Conservation (phyloP, 2,113 vertebrate genomes). For the Garra rufa region DNA sequence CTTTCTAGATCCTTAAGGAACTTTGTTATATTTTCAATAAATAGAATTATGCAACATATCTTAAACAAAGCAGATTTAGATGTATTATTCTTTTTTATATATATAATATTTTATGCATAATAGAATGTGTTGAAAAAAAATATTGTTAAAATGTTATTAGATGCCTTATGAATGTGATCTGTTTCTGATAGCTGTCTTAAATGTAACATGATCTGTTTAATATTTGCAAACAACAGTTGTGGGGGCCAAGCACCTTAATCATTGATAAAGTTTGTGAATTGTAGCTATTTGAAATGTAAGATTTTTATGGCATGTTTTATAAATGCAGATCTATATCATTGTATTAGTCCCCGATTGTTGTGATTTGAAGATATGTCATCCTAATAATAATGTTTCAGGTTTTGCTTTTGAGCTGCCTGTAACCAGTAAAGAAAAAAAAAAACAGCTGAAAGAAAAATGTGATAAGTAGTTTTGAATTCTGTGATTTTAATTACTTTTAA, state of each 20-base stretch:
- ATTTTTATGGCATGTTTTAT: constrained; percentile 1
- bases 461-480: not conserved
- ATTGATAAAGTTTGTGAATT: not conserved
- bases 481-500: not conserved
- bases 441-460: not conserved
- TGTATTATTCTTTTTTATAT: not conserved
- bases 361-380: not conserved
- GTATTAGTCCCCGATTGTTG: not conserved
- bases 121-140: not conserved
- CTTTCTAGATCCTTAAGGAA: not conserved
- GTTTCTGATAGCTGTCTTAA: constrained; percentile 18
- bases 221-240: not conserved
- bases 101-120: constrained; percentile 15
- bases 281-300: not conserved
- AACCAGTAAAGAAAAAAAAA: not conserved
- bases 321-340: not conserved
- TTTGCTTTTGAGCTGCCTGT: not conserved
- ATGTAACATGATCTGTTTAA: not conserved
- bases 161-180: constrained; percentile 16
- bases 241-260: constrained; percentile 14
- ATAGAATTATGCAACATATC: constrained; percentile 4
- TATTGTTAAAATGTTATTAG: constrained; percentile 11
- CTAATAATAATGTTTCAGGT: not conserved
- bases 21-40: not conserved
- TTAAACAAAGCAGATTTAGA: not conserved